Conservation (phyloP, 2,888 invertebrate species). For the Hermodice carunculata region DNA sequence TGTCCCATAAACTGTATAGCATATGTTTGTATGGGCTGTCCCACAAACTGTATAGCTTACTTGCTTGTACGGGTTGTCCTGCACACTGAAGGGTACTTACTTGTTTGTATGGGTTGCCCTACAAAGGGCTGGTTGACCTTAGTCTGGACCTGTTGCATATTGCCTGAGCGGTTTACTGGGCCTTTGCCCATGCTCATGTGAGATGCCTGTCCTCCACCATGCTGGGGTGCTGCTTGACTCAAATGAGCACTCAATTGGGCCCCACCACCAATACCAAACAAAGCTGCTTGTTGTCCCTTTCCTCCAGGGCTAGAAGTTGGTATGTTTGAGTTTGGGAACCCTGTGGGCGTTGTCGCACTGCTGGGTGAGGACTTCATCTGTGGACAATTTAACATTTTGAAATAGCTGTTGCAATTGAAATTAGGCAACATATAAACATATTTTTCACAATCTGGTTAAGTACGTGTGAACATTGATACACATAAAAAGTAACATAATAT, state of each 20-base stretch:
- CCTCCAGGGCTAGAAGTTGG: constrained; percentile 24
- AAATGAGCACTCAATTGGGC: too few species aligned
- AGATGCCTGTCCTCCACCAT: too few species aligned
- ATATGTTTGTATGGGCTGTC: too few species aligned
- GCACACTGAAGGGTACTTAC: background rate
- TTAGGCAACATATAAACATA: too few species aligned
- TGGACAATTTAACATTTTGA: constrained; percentile 1
- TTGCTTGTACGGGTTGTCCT: background rate
- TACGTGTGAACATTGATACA: too few species aligned
- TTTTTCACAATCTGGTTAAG: too few species aligned
- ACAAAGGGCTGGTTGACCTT: constrained; percentile 20
- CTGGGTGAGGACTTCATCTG: constrained; percentile 28
- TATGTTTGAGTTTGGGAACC: background rate
- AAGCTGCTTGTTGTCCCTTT: background rate
- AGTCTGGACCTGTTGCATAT: constrained; percentile 15
- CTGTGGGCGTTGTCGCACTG: background rate
- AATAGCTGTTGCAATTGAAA: background rate
- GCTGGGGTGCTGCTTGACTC: too few species aligned
- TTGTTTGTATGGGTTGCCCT: constrained; percentile 25
- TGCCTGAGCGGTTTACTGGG: background rate
- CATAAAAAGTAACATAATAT: too few species aligned
- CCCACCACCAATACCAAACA: too few species aligned
- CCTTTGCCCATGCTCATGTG: too few species aligned
- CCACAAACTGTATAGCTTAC: background rate
- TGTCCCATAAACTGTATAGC: too few species aligned